Evolutionary conservation across 64 coral and sea anemone species (phyloP).

Genomic region (Stichodactyla mertensii): DNA sequence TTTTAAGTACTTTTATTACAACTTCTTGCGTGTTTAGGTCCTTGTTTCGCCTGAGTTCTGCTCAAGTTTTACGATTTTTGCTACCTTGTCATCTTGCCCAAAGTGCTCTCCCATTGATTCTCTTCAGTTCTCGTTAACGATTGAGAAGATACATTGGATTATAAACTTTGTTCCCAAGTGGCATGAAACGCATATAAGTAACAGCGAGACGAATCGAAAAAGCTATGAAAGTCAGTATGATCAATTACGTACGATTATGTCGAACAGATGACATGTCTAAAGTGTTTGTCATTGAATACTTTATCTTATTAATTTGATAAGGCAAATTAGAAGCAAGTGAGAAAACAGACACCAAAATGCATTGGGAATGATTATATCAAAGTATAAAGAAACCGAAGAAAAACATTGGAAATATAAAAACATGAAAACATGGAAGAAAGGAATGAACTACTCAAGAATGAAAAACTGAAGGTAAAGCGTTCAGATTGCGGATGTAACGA

Average conservation of each 20-base stretch:
- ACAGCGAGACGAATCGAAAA: too few species aligned
- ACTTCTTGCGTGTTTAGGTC: too few species aligned
- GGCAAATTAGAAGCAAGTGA: background rate
- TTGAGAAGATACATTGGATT: too few species aligned
- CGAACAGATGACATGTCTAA: background rate
- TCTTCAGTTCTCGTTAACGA: too few species aligned
- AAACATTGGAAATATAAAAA: background rate
- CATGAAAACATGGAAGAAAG: too few species aligned
- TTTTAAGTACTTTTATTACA: too few species aligned
- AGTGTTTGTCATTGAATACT: background rate
- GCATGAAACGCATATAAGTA: too few species aligned
- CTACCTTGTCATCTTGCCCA: too few species aligned
- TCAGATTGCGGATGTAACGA: background rate
- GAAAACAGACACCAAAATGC: background rate
- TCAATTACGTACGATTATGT: background rate
- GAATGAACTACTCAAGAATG: background rate
- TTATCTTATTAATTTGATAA: background rate
- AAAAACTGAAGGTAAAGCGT: background rate
- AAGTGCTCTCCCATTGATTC: too few species aligned
- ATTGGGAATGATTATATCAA: background rate
- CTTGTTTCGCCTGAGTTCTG: too few species aligned
- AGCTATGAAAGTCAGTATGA: background rate
- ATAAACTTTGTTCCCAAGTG: too few species aligned
- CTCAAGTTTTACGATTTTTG: too few species aligned
- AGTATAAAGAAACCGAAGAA: background rate